Evolutionary conservation across 1,140 invertebrate genomes (phyloP).

Genomic region (Bombus vancouverensis): DNA sequence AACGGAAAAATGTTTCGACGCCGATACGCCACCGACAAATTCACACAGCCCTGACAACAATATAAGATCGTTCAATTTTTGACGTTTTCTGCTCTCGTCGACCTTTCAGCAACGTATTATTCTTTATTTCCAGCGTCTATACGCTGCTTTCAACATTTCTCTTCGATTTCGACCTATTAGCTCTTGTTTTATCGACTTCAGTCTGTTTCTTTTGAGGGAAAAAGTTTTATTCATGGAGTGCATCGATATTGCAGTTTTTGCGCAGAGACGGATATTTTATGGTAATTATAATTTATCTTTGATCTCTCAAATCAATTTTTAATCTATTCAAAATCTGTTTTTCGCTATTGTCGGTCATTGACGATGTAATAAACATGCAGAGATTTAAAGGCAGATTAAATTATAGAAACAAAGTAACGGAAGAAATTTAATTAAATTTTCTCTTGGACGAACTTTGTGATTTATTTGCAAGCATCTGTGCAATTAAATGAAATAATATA

Average conservation of each 20-base stretch:
- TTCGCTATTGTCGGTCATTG: neutral
- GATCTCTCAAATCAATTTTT: too few relatives aligned
- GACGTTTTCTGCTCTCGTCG: neutral
- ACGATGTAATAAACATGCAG: neutral
- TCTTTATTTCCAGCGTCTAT: neutral
- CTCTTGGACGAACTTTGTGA: neutral
- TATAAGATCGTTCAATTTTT: slow-evolving; percentile 9
- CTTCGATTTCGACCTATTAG: neutral
- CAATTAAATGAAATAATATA: neutral
- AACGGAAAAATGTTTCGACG: neutral
- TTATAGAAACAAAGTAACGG: neutral
- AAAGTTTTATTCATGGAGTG: neutral
- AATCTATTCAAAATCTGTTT: too few relatives aligned
- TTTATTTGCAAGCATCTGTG: too few relatives aligned
- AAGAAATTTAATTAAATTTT: neutral
- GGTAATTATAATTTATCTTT: too few relatives aligned
- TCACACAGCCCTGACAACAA: neutral
- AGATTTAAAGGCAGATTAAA: neutral
- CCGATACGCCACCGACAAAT: neutral
- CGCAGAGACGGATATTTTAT: too few relatives aligned
- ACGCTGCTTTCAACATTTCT: neutral
- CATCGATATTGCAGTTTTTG: neutral
- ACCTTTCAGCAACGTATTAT: too few relatives aligned
- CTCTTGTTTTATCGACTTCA: neutral
- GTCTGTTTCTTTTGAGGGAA: neutral